These are phyloP conservation scores for Halichondria panicea DNA, from an alignment of 37 sponge, comb jelly and placozoan species.

Conservation along the genomic window DNA sequence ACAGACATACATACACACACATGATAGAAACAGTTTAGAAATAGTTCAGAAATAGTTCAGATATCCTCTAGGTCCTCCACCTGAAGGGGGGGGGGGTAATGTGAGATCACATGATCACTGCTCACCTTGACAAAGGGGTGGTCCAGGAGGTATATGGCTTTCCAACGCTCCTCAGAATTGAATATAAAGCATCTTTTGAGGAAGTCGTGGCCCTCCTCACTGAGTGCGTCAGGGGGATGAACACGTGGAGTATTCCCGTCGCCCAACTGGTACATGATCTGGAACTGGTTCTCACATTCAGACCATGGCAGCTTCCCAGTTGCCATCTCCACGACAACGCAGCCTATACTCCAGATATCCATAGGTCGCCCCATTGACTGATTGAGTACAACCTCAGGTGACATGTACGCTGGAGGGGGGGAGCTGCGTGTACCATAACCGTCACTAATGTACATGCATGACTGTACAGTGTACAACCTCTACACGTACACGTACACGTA, in stretches of 20 bases:
- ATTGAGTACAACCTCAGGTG: constrained; percentile 76
- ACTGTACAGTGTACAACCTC: no score
- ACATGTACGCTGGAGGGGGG: constrained; percentile 68
- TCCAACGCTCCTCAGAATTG: constrained; percentile 48
- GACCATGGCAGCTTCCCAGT: constrained; percentile 88
- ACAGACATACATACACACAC: no score
- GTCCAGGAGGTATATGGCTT: constrained; percentile 38
- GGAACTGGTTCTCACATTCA: constrained; percentile 70
- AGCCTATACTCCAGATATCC: constrained; percentile 90
- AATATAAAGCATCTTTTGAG: constrained; percentile 58
- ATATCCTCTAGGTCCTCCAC: no score
- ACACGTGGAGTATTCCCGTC: constrained; percentile 41
- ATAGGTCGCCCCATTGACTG: constrained; percentile 67
- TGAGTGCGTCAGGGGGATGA: constrained; percentile 34
- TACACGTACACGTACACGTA: no score
- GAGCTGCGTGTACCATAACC: no score
- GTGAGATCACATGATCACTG: no score
- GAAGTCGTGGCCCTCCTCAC: constrained; percentile 68
- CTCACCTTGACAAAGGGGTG: constrained; percentile 78
- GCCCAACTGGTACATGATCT: constrained; percentile 78
- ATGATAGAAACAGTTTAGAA: no score
- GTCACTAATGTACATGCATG: not conserved
- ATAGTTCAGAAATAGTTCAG: no score
- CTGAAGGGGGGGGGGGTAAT: no score
- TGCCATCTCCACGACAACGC: constrained; percentile 87